Evolutionary conservation across 1,140 invertebrate genomes (phyloP).

Genomic region (Uloborus diversus): DNA sequence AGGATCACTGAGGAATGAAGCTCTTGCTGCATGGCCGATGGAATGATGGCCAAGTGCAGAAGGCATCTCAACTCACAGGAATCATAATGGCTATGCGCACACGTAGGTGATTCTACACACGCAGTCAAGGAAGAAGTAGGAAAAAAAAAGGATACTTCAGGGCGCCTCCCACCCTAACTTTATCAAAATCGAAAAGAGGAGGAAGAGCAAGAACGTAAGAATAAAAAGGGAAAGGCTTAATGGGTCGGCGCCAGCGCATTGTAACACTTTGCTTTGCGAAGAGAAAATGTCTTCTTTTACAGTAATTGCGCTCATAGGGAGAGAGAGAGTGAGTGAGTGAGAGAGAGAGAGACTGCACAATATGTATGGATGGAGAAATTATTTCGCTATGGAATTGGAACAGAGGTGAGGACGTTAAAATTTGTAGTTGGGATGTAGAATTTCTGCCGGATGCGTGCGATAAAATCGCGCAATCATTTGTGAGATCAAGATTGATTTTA

Average conservation of each 20-base stretch:
- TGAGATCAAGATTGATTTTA: too few relatives aligned
- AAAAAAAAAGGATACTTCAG: constrained; percentile 17
- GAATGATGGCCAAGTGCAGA: constrained; percentile 48
- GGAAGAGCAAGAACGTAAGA: not conserved
- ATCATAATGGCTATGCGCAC: constrained; percentile 53
- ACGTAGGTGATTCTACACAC: constrained; percentile 28
- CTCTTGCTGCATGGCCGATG: constrained; percentile 15
- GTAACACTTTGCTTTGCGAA: constrained; percentile 8
- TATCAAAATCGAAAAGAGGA: constrained; percentile 50
- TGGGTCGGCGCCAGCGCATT: constrained; percentile 48
- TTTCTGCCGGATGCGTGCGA: too few relatives aligned
- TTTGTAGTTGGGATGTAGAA: too few relatives aligned
- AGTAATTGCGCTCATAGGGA: constrained; percentile 44
- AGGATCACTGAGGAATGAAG: constrained; percentile 29
- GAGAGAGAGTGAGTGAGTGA: not conserved
- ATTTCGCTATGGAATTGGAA: constrained; percentile 19
- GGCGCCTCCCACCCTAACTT: constrained; percentile 33
- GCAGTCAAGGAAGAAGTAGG: not conserved
- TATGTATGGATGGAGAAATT: constrained; percentile 10
- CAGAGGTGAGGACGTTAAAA: constrained; percentile 36
- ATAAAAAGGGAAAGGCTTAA: constrained; percentile 28
- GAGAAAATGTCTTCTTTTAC: constrained; percentile 55
- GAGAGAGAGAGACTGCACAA: not conserved
- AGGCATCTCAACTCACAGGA: constrained; percentile 50
- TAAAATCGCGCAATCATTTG: too few relatives aligned